Evolutionary conservation across 2,113 vertebrate species (phyloP).

Genomic region (Hippopotamus amphibius): DNA sequence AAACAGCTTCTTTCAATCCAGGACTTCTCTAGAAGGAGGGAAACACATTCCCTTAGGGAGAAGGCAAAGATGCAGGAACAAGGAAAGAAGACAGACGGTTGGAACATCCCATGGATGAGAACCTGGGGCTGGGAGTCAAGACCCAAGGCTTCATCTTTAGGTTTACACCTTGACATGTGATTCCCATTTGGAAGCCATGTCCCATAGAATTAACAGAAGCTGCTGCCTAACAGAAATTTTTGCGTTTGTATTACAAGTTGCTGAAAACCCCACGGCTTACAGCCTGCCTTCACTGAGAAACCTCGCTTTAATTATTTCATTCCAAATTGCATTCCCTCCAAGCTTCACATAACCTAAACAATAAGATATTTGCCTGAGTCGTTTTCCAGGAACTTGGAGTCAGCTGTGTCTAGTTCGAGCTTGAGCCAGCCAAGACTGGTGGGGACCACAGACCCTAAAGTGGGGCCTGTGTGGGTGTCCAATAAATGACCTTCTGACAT

Average conservation of each 20-base stretch:
- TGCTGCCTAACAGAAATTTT: not conserved
- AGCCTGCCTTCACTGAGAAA: not conserved
- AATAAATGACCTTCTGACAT: not conserved
- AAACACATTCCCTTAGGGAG: fast-evolving
- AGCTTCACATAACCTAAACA: not conserved
- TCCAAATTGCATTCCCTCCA: fast-evolving
- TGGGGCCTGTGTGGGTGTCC: not conserved
- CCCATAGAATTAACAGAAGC: not conserved
- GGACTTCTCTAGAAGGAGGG: not conserved
- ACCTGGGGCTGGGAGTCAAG: fast-evolving
- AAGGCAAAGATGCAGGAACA: fast-evolving
- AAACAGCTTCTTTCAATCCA: not conserved
- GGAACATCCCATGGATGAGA: not conserved
- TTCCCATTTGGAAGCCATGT: not conserved
- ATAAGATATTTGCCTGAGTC: not conserved
- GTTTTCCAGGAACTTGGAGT: not conserved
- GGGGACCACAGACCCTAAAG: not conserved
- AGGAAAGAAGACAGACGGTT: fast-evolving
- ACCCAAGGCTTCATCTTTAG: fast-evolving
- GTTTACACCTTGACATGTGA: not conserved
- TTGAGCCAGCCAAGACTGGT: not conserved
- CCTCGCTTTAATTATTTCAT: not conserved
- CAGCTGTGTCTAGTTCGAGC: not conserved
- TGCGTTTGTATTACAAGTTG: not conserved
- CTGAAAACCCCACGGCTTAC: not conserved